Base-by-base conservation (phyloP, 2,797 vertebrate species). In the Aulostomus chinensis region DNA sequence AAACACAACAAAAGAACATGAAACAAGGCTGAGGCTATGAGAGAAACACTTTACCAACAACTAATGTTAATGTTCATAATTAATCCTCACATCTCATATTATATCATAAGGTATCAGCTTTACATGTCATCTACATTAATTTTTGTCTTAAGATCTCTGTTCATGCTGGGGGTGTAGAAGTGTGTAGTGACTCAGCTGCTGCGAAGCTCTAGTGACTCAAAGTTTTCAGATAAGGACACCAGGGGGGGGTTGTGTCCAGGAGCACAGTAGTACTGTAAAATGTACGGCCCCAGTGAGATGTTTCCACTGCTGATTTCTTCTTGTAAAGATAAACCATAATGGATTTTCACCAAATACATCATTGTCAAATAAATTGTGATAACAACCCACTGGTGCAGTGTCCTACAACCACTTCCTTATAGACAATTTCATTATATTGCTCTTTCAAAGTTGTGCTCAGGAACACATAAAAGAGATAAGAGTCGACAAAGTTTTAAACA, bases 341-440 rank as follows among this genome's bases (percentile, higher is more conserved):
- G 64, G 45, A 65, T 59, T 81, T 73, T 69, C 54, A 63, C 48
- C 50, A 81, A 71, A 81, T 77, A 60, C 36, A 74, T 80, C 78
- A 79, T 58, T 79, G 71, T 76, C 72, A 70, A 82, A 81, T 76
- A 75, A 76, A 76, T 25, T 68, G 70, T 55, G 58, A 79, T 85
- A 74, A 83, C 38, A 14, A 68, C 47, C 57, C 60, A n/a, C 25
- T 59, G 46, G 46, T 55, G 51, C 37, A 39, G 21, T 54, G 59
- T 68, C 82, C 28, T 63, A 63, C 37, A 57, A 37, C 28, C 24
- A 30, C 58, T 79, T 68, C 51, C 50, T 46, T 43, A 48, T 15
- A 40, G 32, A 66, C 4, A 3, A 70, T 73, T 76, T 67, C 17
- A 60, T 73, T 62, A 52, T 49, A 66, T 54, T 68, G 5, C 5